Conservation (phyloP, 2,113 vertebrate species). For the Rhipidura dahli region DNA sequence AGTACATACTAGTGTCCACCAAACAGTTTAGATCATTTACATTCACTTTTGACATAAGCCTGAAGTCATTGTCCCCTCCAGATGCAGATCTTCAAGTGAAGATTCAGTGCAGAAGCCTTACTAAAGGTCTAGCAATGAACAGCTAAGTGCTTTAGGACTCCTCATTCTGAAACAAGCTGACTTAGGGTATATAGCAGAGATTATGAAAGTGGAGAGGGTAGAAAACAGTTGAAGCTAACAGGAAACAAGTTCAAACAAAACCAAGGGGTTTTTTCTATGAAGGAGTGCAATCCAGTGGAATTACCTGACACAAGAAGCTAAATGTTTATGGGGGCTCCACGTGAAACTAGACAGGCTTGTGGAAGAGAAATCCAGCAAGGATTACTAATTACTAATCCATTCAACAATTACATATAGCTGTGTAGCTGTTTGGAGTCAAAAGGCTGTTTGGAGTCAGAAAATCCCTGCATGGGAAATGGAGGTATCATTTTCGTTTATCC, state of each 20-base stretch:
- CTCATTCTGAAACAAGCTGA: background rate
- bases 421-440: background rate
- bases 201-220: background rate
- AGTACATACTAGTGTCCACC: background rate
- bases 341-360: background rate
- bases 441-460: background rate
- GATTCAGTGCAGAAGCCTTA: background rate
- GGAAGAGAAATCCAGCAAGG: background rate
- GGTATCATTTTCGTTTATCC: background rate
- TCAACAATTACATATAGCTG: background rate
- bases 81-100: background rate
- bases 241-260: background rate
- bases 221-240: background rate
- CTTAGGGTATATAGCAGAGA: background rate
- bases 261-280: background rate
- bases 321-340: background rate
- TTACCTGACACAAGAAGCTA: background rate
- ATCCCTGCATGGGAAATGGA: background rate
- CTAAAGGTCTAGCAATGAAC: background rate
- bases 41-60: background rate
- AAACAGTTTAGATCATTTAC: background rate
- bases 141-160: background rate
- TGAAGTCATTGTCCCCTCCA: background rate
- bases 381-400: background rate
- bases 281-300: background rate